phyloP scores from a whole-genome alignment of 2,797 vertebrate species.

The Apogon talboti region DNA sequence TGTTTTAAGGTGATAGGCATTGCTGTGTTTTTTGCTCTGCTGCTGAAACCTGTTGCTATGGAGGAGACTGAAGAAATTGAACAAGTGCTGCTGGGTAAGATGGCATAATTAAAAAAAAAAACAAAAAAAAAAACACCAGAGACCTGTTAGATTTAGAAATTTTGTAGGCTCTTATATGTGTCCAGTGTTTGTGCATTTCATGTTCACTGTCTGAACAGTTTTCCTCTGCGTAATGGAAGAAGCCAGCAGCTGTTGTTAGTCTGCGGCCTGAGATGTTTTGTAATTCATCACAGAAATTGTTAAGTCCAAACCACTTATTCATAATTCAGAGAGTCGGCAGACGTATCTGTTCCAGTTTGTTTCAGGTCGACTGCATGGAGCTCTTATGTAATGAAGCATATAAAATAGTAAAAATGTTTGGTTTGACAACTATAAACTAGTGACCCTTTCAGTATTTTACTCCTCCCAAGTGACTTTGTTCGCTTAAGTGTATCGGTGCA shows the following conservation, averaged over 20 bases:
- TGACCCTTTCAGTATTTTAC: constrained; percentile 28
- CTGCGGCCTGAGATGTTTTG: background rate
- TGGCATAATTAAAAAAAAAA: background rate
- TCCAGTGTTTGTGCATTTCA: background rate
- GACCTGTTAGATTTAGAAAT: background rate
- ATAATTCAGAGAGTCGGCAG: constrained; percentile 39
- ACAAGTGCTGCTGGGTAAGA: constrained; percentile 77
- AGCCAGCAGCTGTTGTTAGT: background rate
- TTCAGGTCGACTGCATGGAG: constrained; percentile 30
- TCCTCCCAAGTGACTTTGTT: constrained; percentile 19
- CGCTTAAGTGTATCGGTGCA: constrained; percentile 17
- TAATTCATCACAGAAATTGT: constrained; percentile 27
- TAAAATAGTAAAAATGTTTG: constrained; percentile 31
- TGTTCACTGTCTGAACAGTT: background rate
- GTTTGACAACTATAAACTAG: constrained; percentile 35
- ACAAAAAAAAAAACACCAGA: too few species aligned
- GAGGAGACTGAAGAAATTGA: constrained; percentile 83
- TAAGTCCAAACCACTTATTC: constrained; percentile 19
- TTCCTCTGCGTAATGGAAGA: background rate
- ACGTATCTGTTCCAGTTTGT: constrained; percentile 20
- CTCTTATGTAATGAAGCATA: constrained; percentile 44
- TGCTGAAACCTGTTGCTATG: constrained; percentile 84
- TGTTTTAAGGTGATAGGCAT: constrained; percentile 82
- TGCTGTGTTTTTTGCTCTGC: constrained; percentile 86
- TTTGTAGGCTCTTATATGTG: background rate